These are phyloP conservation scores for Shargacucullia verbasci DNA, from an alignment of 2,888 invertebrate species.

Conservation along the genomic window DNA sequence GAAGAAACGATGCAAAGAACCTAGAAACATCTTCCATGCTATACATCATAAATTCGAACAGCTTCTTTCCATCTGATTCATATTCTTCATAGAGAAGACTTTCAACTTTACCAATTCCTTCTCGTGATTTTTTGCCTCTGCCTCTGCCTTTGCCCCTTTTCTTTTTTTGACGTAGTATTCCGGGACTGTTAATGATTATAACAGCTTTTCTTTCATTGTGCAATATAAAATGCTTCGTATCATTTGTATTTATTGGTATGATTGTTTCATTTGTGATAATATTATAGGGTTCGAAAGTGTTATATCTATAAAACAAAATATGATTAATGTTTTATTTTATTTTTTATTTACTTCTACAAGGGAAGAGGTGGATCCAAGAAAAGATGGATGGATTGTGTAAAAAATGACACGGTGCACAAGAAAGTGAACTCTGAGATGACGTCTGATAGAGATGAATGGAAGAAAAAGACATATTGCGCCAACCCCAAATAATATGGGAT, in stretches of 20 bases:
- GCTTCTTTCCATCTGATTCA: slow-evolving; percentile 53
- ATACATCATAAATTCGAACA: slow-evolving; percentile 64
- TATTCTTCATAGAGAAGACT: slow-evolving; percentile 70
- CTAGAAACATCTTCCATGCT: slow-evolving; percentile 67
- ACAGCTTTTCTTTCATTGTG: slow-evolving; percentile 42
- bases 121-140: neutral
- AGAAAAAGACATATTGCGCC: too few species aligned
- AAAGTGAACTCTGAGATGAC: too few species aligned
- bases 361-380: too few species aligned
- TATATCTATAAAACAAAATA: too few species aligned
- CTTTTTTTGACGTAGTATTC: slow-evolving; percentile 1
- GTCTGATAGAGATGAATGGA: too few species aligned
- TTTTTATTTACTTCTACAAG: too few species aligned
- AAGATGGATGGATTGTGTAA: too few species aligned
- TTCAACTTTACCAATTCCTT: slow-evolving; percentile 18
- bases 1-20: slow-evolving; percentile 67
- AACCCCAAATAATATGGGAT: too few species aligned
- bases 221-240: slow-evolving; percentile 3
- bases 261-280: slow-evolving; percentile 1
- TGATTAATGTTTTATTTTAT: too few species aligned
- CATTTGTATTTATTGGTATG: neutral
- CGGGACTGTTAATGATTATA: slow-evolving; percentile 58
- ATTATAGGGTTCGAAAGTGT: neutral
- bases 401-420: too few species aligned
- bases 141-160: neutral